A percentile compares a stretch with the other conserved stretches of the same genome.
Evolutionary conservation across 2,888 invertebrate species (phyloP).

Genomic region (Agrotis exclamationis): DNA sequence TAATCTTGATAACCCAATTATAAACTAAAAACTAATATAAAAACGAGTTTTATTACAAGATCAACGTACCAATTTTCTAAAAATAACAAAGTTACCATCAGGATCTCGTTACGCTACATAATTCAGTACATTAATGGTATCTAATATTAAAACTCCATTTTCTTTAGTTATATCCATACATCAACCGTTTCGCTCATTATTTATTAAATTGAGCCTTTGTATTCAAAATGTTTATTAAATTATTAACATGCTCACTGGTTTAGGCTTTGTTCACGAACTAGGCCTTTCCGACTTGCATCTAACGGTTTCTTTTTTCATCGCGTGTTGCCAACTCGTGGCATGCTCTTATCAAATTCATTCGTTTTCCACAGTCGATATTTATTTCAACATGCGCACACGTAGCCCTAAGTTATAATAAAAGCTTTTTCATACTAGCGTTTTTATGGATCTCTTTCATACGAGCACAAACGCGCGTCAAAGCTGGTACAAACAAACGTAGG

Average conservation of each 20-base stretch:
- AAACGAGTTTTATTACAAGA: conserved; percentile 8
- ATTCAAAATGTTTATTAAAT: conserved; percentile 18
- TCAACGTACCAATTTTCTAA: conserved; percentile 1
- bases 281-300: too few relatives aligned
- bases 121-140: conserved; percentile 35
- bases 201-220: conserved; percentile 23
- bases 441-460: too few relatives aligned
- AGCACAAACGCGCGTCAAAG: too few relatives aligned
- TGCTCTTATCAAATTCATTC: neutral
- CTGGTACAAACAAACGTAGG: too few relatives aligned
- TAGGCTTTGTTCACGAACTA: neutral
- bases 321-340: neutral
- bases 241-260: neutral
- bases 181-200: conserved; percentile 21
- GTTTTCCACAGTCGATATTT: too few relatives aligned
- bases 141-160: conserved; percentile 49
- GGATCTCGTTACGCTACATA: conserved; percentile 41
- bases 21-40: neutral
- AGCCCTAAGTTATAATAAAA: neutral
- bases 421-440: too few relatives aligned
- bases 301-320: too few relatives aligned
- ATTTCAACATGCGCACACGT: neutral
- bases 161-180: conserved; percentile 11
- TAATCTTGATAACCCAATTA: neutral
- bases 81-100: conserved; percentile 32